Evolutionary conservation across 2,888 invertebrate genomes (phyloP), one percentile per base, ranked within the genome.

Genomic region (Perizoma affinitatum): DNA sequence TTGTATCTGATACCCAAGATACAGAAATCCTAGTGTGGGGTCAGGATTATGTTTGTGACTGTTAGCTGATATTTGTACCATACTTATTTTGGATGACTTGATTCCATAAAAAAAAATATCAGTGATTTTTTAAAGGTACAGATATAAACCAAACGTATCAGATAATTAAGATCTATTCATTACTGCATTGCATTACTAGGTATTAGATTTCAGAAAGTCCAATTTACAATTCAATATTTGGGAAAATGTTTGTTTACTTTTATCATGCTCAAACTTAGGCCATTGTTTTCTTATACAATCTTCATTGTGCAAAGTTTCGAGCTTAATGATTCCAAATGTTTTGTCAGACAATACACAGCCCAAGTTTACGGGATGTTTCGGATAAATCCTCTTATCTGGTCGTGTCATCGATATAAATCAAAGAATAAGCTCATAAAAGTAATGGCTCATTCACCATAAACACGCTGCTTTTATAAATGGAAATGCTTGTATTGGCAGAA

Each of bases 321-420:
- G 59, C 55, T 11, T 64, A 60, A 60, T 62, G 60, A 62, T 66
- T 66, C 56, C 74, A 80, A 70, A 69, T 72, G 76, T 61, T 74
- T 75, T 71, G 76, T 71, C 69, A 65, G 66, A 79, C 76, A 80
- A 76, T 79, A 73, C 70, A 63, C 67, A 63, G 74, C 51, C 65
- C 66, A 69, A 69, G 52, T 69, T 69, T 66, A 56, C 63, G 59
- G 63, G 60, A 58, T 54, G 57, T 76, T 76, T 69, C 69, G 73
- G 76, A 79, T 80, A 80, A 83, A 82, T 80, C 80, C 74, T 71
- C 76, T 78, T 84, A 84, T 85, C 83, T 82, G 73, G 66, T 57
- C 58, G 69, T 76, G 75, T 77, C 78, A 74, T 79, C 74, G 77
- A 76, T 83, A 83, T 84, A 81, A 83, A 86, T 82, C 82, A 58